phyloP scores from a whole-genome alignment of 2,888 invertebrate species.

The Limnephilus rhombicus region DNA sequence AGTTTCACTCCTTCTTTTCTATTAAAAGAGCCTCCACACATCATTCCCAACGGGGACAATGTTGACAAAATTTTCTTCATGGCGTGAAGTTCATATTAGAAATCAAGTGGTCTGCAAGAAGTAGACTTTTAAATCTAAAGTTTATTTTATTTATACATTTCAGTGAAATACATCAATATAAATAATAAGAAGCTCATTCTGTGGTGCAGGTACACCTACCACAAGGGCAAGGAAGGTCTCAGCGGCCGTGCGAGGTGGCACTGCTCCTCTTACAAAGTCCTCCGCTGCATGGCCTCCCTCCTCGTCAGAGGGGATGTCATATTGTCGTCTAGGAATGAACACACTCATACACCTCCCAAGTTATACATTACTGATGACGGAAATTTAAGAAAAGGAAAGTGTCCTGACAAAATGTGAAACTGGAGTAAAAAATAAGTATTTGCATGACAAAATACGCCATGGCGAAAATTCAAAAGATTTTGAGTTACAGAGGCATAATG shows the following conservation, averaged over 20 bases:
- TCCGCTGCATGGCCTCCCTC: constrained; percentile 42
- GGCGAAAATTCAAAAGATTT: too few species aligned
- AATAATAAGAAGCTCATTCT: constrained; percentile 67
- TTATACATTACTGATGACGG: neutral
- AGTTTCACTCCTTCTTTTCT: too few species aligned
- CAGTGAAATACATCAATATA: too few species aligned
- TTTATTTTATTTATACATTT: neutral
- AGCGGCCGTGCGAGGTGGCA: constrained; percentile 60
- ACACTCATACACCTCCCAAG: constrained; percentile 54
- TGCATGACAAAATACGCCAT: too few species aligned
- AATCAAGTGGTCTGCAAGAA: too few species aligned
- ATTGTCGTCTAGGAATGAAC: constrained; percentile 37
- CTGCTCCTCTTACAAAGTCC: constrained; percentile 40
- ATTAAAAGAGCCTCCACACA: too few species aligned
- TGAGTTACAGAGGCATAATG: too few species aligned
- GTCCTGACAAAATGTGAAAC: too few species aligned
- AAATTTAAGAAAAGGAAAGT: neutral
- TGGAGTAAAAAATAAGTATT: too few species aligned
- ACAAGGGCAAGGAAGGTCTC: constrained; percentile 68
- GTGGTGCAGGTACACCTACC: constrained; percentile 69
- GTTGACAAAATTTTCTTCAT: too few species aligned
- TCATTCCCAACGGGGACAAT: too few species aligned
- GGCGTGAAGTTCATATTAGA: too few species aligned
- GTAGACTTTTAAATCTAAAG: neutral
- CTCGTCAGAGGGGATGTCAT: constrained; percentile 24